These are phyloP conservation scores for Enteromius trimaculatus DNA, from an alignment of 2,797 vertebrate genomes.

Conservation along the genomic window DNA sequence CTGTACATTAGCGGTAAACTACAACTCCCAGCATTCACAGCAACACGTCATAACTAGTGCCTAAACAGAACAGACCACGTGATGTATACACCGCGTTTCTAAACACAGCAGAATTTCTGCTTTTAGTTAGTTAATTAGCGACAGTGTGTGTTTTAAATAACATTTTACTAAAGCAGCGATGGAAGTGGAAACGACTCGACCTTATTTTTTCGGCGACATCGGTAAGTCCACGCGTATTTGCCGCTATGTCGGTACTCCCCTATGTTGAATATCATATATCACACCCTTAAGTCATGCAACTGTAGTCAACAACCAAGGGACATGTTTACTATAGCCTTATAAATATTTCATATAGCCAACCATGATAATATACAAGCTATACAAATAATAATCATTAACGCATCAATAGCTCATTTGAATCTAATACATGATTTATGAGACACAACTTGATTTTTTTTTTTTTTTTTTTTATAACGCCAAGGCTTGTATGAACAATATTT, in stretches of 20 bases:
- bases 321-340: not conserved
- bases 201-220: conserved; percentile 78
- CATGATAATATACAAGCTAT: not conserved
- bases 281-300: not conserved
- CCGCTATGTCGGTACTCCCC: not conserved
- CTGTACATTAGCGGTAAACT: conserved; percentile 41
- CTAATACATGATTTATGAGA: not conserved
- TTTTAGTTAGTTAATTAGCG: conserved; percentile 54
- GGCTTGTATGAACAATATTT: not conserved
- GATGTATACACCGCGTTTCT: conserved; percentile 39
- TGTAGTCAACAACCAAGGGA: not conserved
- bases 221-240: conserved; percentile 64
- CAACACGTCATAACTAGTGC: not conserved
- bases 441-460: no score
- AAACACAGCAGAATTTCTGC: conserved; percentile 39
- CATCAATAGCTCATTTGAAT: not conserved
- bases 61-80: conserved; percentile 56
- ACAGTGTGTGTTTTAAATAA: not conserved
- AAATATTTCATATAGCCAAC: not conserved
- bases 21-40: conserved; percentile 63
- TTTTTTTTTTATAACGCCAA: no score
- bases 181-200: conserved; percentile 63
- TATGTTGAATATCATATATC: not conserved
- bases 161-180: conserved; percentile 52
- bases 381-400: not conserved